These are phyloP conservation scores for Anhinga anhinga DNA, from an alignment of 2,113 vertebrate genomes.

Conservation along the genomic window DNA sequence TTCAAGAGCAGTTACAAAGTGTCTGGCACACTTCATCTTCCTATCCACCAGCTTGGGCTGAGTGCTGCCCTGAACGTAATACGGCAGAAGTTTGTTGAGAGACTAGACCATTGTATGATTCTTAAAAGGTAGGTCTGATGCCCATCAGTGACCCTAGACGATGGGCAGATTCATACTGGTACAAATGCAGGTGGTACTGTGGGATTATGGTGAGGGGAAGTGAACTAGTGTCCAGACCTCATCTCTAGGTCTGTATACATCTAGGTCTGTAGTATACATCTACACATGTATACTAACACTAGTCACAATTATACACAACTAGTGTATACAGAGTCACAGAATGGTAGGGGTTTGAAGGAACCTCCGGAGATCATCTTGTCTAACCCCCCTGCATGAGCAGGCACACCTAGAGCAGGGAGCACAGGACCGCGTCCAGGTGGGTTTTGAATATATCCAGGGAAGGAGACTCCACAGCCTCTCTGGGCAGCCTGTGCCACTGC, in stretches of 20 bases:
- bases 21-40: background rate
- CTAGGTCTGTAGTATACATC: no score
- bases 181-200: background rate
- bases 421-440: no score
- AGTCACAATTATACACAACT: background rate
- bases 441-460: no score
- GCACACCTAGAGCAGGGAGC: no score
- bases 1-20: background rate
- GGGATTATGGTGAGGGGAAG: background rate
- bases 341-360: no score
- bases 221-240: background rate
- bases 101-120: background rate
- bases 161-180: background rate
- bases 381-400: no score
- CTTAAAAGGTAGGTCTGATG: background rate
- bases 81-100: background rate
- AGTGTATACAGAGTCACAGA: no score
- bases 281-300: background rate
- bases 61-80: background rate
- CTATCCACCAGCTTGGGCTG: background rate
- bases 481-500: no score
- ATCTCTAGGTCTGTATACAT: background rate
- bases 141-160: no score
- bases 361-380: no score
- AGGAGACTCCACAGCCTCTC: no score